Evolutionary conservation across 2,797 vertebrate species (phyloP).

Genomic region (Emys orbicularis): DNA sequence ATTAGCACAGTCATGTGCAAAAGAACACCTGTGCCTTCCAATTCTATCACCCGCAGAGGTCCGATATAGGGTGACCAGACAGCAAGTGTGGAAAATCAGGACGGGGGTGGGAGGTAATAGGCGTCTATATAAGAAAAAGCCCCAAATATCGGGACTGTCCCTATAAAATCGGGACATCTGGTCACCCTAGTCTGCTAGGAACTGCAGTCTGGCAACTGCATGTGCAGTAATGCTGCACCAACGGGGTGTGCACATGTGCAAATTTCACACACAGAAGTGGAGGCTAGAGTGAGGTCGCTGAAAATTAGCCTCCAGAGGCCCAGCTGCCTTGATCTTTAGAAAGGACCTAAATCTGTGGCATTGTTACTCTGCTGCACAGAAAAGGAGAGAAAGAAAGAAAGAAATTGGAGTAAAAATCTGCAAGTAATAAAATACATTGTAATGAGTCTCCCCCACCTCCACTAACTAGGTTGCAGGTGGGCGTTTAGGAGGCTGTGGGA

Average conservation of each 20-base stretch:
- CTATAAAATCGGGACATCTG: too few species aligned
- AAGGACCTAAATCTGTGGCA: not conserved
- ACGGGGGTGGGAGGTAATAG: too few species aligned
- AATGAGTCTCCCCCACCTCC: not conserved
- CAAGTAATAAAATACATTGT: not conserved
- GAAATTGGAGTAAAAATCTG: not conserved
- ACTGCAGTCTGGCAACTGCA: not conserved
- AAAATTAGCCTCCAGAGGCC: conserved; percentile 3
- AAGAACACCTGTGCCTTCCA: too few species aligned
- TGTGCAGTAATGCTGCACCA: not conserved
- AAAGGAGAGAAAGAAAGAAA: not conserved
- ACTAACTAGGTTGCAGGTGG: not conserved
- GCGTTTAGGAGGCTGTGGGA: not conserved
- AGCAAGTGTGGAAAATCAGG: too few species aligned
- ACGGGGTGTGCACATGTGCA: not conserved
- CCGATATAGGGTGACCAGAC: too few species aligned
- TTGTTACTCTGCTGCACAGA: not conserved
- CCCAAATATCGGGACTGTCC: too few species aligned
- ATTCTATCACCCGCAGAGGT: too few species aligned
- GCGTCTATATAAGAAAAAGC: too few species aligned
- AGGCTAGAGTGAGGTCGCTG: not conserved
- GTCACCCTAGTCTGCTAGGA: too few species aligned
- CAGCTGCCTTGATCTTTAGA: not conserved
- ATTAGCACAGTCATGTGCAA: not conserved
- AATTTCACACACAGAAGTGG: not conserved